These are phyloP conservation scores for Spea multiplicata DNA, from an alignment of 2,113 vertebrate species.

Conservation along the genomic window DNA sequence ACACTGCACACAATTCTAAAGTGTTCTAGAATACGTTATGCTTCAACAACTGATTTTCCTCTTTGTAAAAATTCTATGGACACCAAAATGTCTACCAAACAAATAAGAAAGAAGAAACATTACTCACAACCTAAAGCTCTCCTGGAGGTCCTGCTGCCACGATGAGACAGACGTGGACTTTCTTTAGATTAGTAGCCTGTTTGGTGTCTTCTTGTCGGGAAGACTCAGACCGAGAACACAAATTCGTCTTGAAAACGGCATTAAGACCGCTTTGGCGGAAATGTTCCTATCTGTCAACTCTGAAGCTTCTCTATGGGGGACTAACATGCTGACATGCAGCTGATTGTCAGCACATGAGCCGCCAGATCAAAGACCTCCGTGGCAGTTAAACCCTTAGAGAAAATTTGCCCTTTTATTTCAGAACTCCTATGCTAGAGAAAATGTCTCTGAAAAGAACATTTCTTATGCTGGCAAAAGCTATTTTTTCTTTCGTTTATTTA, in stretches of 20 bases:
- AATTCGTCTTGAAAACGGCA: conserved; percentile 40
- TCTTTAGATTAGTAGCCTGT: conserved; percentile 1
- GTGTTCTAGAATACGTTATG: too few species aligned
- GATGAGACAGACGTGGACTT: neutral
- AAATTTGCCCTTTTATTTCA: conserved; percentile 12
- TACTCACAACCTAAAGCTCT: neutral
- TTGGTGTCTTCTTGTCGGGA: conserved; percentile 12
- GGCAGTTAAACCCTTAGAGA: conserved; percentile 39
- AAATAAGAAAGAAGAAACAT: neutral
- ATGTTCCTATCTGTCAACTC: conserved; percentile 38
- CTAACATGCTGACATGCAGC: conserved; percentile 18
- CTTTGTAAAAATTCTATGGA: too few species aligned
- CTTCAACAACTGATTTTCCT: too few species aligned
- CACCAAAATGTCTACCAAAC: too few species aligned
- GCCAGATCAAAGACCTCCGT: conserved; percentile 33
- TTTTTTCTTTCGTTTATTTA: too few species aligned
- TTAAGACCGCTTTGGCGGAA: conserved; percentile 36
- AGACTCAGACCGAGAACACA: conserved; percentile 27
- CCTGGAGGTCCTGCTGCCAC: too few species aligned
- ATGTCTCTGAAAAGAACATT: conserved; percentile 8
- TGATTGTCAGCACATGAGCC: conserved; percentile 32
- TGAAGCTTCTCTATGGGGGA: conserved; percentile 8
- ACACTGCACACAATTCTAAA: too few species aligned
- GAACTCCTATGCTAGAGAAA: conserved; percentile 6
- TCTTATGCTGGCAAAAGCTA: conserved; percentile 3